Evolutionary conservation across 2,888 invertebrate species (phyloP), one percentile per base, ranked within the genome.

Genomic region (Micoletzkya japonica): DNA sequence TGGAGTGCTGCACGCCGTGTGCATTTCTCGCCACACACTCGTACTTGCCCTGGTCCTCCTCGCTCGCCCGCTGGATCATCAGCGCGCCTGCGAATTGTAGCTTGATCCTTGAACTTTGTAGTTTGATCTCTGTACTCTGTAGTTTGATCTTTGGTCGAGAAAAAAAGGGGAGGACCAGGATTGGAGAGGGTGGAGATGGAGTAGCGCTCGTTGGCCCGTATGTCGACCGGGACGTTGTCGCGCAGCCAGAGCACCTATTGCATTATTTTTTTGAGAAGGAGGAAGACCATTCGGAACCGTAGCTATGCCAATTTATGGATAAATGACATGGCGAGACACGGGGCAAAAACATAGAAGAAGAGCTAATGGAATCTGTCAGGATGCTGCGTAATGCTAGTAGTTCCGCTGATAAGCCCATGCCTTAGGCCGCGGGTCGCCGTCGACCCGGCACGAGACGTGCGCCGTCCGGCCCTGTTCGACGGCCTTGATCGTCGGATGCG

Each of bases 391-490:
- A n/a, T n/a, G n/a, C n/a, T 44, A 44, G 20, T 14, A 44, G 20
- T 44, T 10, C 10, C 44, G 10, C 10, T 44, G n/a, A n/a, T n/a
- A n/a, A n/a, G n/a, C n/a, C n/a, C 50, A 28, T 82, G 96, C 92
- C 82, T 90, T 90, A 17, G 89, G 90, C 39, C 91, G 88, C 3
- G 94, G 94, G 85, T 89, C 91, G 68, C 95, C 96, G 56, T 90
- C 90, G 49, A 94, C 95, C 74, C 91, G 90, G 88, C 97, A 98
- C 56, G 91, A 91, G 83, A 98, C 90, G 32, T 93, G 90, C 20
- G 95, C 92, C 57, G 91, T 93, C 87, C 94, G 93, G 26, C 94
- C 95, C 77, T 93, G 94, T 88, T 98, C 97, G 66, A 96, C 95
- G 68, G 95, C 95, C 89, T 94, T 93, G 71, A 94, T 92, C 74